Percentiles rank a stretch among this genome's conserved stretches.
Conservation (phyloP, 2,797 vertebrate species). For the Oreortyx pictus region DNA sequence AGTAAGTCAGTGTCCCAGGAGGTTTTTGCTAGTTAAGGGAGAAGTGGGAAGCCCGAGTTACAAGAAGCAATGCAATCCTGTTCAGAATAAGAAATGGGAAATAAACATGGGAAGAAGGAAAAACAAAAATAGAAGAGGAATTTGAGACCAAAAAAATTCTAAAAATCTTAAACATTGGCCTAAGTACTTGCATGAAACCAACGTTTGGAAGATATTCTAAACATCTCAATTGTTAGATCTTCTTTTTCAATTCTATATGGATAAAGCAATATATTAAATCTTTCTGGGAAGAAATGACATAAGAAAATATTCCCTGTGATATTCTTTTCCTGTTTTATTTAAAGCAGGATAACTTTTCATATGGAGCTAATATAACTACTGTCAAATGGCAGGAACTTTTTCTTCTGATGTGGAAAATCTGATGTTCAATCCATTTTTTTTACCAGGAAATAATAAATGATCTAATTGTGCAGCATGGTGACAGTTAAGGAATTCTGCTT, state of each 20-base stretch:
- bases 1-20: conserved; percentile 59
- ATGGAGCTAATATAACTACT: not conserved
- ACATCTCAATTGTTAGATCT: accelerated
- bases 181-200: conserved; percentile 8
- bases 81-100: conserved; percentile 61
- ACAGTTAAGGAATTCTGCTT: not conserved
- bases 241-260: too few relatives aligned
- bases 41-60: conserved; percentile 43
- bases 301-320: not conserved
- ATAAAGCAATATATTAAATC: not conserved
- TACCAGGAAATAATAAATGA: not conserved
- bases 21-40: conserved; percentile 73
- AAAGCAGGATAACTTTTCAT: not conserved
- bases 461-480: not conserved
- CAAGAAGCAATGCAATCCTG: conserved; percentile 32
- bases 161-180: not conserved
- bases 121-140: not conserved
- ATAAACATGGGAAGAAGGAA: conserved; percentile 26
- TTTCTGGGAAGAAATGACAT: not conserved
- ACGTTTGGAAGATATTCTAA: conserved; percentile 9
- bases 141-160: not conserved
- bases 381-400: not conserved
- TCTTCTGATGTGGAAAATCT: not conserved
- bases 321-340: too few relatives aligned
- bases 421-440: not conserved